A percentile compares a stretch with the other conserved stretches of the same genome.
These are phyloP conservation scores for Hoplostethus atlanticus DNA, from an alignment of 2,797 vertebrate species.

Conservation along the genomic window DNA sequence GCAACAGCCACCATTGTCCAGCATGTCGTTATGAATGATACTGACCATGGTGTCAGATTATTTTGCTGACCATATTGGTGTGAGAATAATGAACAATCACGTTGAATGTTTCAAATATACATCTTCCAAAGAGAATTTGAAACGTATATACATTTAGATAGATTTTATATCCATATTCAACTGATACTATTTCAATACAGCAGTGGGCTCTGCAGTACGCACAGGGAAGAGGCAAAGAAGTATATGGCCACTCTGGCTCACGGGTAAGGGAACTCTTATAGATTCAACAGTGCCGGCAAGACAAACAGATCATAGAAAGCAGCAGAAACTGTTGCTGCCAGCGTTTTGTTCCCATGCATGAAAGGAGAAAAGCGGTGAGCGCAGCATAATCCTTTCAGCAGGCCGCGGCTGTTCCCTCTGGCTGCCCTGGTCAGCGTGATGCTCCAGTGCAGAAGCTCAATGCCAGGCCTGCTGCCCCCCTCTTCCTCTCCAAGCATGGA, in stretches of 20 bases:
- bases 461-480: constrained; percentile 67
- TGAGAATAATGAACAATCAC: background rate
- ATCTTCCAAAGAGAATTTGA: background rate
- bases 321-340: constrained; percentile 81
- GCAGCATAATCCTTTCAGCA: constrained; percentile 86
- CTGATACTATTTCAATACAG: background rate
- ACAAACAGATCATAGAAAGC: constrained; percentile 80
- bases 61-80: background rate
- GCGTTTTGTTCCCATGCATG: constrained; percentile 77
- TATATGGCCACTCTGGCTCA: constrained; percentile 3
- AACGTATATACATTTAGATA: background rate
- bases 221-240: background rate
- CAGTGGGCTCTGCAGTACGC: background rate
- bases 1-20: background rate
- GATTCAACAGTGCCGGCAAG: constrained; percentile 55
- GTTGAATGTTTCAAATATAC: background rate
- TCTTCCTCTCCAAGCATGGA: constrained; percentile 79
- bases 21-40: background rate
- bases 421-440: constrained; percentile 79
- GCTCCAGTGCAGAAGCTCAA: constrained; percentile 83
- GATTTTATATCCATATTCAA: background rate
- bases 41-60: background rate
- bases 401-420: constrained; percentile 48
- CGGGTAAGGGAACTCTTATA: constrained; percentile 32
- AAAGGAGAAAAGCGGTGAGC: constrained; percentile 76